Evolutionary conservation across 2,797 vertebrate species (phyloP).

Genomic region (Peromyscus melanophrys): DNA sequence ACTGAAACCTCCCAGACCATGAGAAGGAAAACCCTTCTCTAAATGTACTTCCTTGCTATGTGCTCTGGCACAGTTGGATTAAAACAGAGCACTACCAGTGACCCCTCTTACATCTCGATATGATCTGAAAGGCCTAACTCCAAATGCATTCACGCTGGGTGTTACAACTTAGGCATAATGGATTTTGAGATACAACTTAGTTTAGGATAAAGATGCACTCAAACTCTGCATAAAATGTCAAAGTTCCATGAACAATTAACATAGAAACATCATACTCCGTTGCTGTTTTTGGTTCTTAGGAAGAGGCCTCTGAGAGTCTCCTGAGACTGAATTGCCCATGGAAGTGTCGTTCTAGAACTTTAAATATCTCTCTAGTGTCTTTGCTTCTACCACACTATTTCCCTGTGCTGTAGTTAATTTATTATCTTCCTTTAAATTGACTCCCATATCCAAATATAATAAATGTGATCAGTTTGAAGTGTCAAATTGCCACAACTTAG

Average conservation of each 20-base stretch:
- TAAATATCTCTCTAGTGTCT: background rate
- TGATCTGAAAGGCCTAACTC: background rate
- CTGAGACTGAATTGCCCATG: background rate
- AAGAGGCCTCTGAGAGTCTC: background rate
- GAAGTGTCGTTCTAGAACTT: background rate
- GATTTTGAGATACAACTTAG: background rate
- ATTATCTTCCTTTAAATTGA: slow-evolving; percentile 31
- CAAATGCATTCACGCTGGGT: background rate
- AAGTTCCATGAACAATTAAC: background rate
- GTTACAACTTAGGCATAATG: background rate
- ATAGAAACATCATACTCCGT: background rate
- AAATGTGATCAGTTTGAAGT: background rate
- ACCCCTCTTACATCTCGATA: background rate
- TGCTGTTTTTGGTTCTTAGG: background rate
- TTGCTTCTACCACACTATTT: background rate
- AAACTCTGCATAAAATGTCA: background rate
- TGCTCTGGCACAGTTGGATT: background rate
- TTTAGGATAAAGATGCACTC: background rate
- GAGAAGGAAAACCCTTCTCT: background rate
- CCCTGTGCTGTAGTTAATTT: background rate
- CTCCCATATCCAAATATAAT: background rate
- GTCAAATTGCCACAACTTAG: background rate
- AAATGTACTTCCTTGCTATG: background rate
- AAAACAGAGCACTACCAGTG: background rate
- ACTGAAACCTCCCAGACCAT: background rate